Base-by-base conservation (phyloP, 2,888 invertebrate genomes). In the Drosophila silvestris region DNA sequence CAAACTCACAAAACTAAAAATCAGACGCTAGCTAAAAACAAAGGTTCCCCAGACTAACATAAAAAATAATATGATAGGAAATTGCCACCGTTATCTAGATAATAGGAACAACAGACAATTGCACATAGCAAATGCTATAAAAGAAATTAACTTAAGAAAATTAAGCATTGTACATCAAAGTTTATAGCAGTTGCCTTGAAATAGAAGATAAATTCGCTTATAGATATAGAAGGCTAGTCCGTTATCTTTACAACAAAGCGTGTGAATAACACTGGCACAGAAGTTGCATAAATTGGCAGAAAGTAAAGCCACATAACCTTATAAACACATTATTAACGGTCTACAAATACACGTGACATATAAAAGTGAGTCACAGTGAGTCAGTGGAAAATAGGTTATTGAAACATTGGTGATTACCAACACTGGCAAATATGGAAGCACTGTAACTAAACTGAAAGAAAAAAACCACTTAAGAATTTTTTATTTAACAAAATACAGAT, bases 61-160 rank as follows among this genome's bases (percentile, higher is more conserved):
- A 30, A 14, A 57, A 41, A 33, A 28, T 30, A 44, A 70, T 41
- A 47, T 16, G 51, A 30, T 66, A 32, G 30, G 57, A 65, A 62
- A 54, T 58, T 59, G 30, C 22, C 44, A 5, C 9, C 37, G 41
- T 30, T 76, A 76, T 76, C 47, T 39, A 60, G 26, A 59, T 28
- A 52, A 6, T 30, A 9, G 9, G 9, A 51, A 33, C 57, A 32
- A 51, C 10, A 59, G 30, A 54, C 39, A 60, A 39, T 4, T 51
- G 19, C 26, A 28, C 52, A 39, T 61, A 37, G 22, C n/a, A 16
- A 35, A 35, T 7, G 22, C 19, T 32, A 47, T 44, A 4, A 32
- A 22, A 33, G 6, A 35, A 28, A 22, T 32, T n/a, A 1, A 60
- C 30, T 53, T 60, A 35, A n/a, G 14, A 14, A 61, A 66, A 37